phyloP scores from a whole-genome alignment of 2,888 invertebrate genomes.

The Syrista parreyssii region DNA sequence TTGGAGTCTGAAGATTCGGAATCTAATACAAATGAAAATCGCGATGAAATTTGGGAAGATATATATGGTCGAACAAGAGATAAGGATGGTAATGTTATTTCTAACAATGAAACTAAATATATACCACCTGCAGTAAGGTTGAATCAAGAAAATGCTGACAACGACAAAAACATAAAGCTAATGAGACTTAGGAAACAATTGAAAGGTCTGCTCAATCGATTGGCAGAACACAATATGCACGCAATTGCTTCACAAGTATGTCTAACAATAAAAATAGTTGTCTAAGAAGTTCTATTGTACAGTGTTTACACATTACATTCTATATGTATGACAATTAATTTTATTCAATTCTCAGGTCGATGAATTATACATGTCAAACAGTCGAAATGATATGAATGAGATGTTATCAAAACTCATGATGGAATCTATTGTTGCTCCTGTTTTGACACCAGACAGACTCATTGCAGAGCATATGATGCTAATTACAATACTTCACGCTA shows the following conservation, averaged over 20 bases:
- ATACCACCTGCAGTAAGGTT: slow-evolving; percentile 85
- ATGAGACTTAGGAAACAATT: slow-evolving; percentile 80
- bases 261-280: background rate
- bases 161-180: slow-evolving; percentile 70
- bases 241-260: slow-evolving; percentile 75
- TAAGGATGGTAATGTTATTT: slow-evolving; percentile 81
- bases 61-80: slow-evolving; percentile 91
- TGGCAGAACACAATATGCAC: slow-evolving; percentile 90
- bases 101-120: slow-evolving; percentile 74
- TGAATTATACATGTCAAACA: slow-evolving; percentile 80
- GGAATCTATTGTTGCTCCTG: slow-evolving; percentile 75
- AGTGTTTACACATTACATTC: background rate
- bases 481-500: slow-evolving; percentile 86
- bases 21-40: slow-evolving; percentile 17
- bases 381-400: slow-evolving; percentile 86
- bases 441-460: slow-evolving; percentile 78
- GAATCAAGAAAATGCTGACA: slow-evolving; percentile 63
- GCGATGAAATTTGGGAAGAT: slow-evolving; percentile 80
- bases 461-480: slow-evolving; percentile 87
- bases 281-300: background rate
- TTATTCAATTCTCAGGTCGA: slow-evolving; percentile 74
- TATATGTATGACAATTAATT: slow-evolving; percentile 11
- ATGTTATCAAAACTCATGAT: slow-evolving; percentile 77
- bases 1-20: slow-evolving; percentile 21
- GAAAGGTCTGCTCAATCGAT: slow-evolving; percentile 88